phyloP scores from a whole-genome alignment of 2,888 invertebrate genomes.

The Pseudococcus jackbeardsleyi region DNA sequence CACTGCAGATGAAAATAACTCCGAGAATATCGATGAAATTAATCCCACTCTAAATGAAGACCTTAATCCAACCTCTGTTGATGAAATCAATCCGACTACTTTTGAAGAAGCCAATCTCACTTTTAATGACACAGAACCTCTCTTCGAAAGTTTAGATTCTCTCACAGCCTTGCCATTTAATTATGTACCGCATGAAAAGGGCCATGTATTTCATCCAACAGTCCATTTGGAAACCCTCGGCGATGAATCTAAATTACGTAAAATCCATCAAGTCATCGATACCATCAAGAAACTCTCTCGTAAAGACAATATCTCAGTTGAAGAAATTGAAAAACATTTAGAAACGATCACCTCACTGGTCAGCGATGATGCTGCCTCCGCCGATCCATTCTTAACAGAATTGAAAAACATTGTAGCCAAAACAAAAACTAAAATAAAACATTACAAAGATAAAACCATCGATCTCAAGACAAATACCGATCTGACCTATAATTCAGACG shows the following conservation, averaged over 20 bases:
- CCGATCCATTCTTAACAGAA: constrained; percentile 42
- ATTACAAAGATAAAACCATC: background rate
- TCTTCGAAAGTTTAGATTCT: constrained; percentile 32
- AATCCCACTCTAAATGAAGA: background rate
- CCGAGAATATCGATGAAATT: background rate
- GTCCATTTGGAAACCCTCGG: constrained; percentile 68
- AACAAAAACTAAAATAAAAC: constrained; percentile 10
- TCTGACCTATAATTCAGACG: background rate
- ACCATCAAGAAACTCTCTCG: constrained; percentile 68
- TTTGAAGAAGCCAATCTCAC: background rate
- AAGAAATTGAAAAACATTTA: constrained; percentile 65
- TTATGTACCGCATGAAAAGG: constrained; percentile 46
- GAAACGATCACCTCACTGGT: constrained; percentile 66
- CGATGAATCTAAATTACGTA: constrained; percentile 69
- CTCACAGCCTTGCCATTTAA: constrained; percentile 26
- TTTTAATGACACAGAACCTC: background rate
- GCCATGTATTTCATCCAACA: constrained; percentile 71
- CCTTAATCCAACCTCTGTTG: background rate
- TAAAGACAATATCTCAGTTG: constrained; percentile 64
- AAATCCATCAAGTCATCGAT: constrained; percentile 70
- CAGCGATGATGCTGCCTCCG: constrained; percentile 56
- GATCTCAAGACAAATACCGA: constrained; percentile 40
- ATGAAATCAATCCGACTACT: background rate
- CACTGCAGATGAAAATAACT: background rate
- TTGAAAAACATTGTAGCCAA: background rate